Percentiles rank a stretch among this genome's conserved stretches.
These are phyloP conservation scores for Limnephilus rhombicus DNA, from an alignment of 2,888 invertebrate genomes.

Conservation along the genomic window DNA sequence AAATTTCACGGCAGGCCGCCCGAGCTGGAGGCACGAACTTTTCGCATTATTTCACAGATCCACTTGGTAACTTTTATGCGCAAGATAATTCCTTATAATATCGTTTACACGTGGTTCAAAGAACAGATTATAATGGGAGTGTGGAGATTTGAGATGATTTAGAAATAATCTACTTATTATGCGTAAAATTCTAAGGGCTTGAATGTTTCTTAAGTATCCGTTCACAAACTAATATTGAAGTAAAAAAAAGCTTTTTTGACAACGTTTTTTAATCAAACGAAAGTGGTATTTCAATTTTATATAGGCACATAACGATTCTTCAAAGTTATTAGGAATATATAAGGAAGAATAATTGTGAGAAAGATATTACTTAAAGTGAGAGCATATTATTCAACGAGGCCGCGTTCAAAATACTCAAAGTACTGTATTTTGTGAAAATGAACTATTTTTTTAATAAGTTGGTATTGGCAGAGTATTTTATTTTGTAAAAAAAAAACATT, in stretches of 20 bases:
- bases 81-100: background rate
- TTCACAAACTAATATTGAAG: background rate
- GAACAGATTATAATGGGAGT: background rate
- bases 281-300: background rate
- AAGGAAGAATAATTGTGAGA: background rate
- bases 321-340: background rate
- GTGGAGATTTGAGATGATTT: background rate
- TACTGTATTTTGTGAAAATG: too few relatives aligned
- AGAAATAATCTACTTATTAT: background rate
- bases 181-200: background rate
- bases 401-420: too few relatives aligned
- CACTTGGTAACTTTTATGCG: background rate
- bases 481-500: too few relatives aligned
- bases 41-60: constrained; percentile 51
- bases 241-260: background rate
- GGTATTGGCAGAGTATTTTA: too few relatives aligned
- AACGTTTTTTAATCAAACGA: background rate
- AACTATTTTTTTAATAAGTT: too few relatives aligned
- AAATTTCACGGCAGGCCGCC: background rate
- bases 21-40: constrained; percentile 35
- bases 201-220: background rate
- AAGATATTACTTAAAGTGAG: background rate
- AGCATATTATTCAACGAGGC: background rate
- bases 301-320: background rate
- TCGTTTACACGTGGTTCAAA: constrained; percentile 14